A percentile compares a stretch with the other conserved stretches of the same genome.
phyloP scores from a whole-genome alignment of 2,888 invertebrate species.

The Pomacea canaliculata region DNA sequence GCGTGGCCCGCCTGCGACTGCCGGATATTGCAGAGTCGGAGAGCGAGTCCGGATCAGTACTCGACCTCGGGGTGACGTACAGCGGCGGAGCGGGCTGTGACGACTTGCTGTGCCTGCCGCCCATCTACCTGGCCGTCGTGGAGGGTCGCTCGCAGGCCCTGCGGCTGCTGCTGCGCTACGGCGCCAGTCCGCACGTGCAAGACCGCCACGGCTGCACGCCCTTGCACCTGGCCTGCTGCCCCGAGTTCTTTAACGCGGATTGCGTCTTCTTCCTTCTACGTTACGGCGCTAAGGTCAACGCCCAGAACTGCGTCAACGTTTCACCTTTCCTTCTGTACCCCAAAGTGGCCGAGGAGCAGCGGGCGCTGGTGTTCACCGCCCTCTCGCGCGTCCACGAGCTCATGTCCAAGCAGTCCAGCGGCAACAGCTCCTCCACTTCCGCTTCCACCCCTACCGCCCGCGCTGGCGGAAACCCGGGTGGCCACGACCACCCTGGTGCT shows the following conservation, averaged over 20 bases:
- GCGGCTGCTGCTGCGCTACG: constrained; percentile 73
- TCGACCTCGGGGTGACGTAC: constrained; percentile 22
- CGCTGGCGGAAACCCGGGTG: background rate
- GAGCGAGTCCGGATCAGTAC: constrained; percentile 22
- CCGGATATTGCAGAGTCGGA: constrained; percentile 32
- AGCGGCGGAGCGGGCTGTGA: constrained; percentile 46
- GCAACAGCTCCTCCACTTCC: background rate
- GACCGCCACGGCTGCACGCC: constrained; percentile 75
- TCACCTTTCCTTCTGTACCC: constrained; percentile 74
- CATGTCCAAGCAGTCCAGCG: constrained; percentile 17
- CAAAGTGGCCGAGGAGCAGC: constrained; percentile 72
- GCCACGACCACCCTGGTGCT: background rate
- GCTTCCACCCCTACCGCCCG: constrained; percentile 2
- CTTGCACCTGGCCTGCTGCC: constrained; percentile 74
- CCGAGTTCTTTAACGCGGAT: constrained; percentile 73
- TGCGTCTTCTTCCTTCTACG: constrained; percentile 73
- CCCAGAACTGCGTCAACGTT: constrained; percentile 72
- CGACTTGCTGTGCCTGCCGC: constrained; percentile 74
- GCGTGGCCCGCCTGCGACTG: constrained; percentile 7
- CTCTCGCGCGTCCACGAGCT: constrained; percentile 29
- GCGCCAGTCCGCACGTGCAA: constrained; percentile 72
- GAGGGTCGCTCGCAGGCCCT: constrained; percentile 73
- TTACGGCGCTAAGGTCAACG: constrained; percentile 71
- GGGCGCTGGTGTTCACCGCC: constrained; percentile 71
- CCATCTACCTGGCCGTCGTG: constrained; percentile 75